These are phyloP conservation scores for Anoplophora glabripennis DNA, from an alignment of 1,140 invertebrate species.

Conservation along the genomic window DNA sequence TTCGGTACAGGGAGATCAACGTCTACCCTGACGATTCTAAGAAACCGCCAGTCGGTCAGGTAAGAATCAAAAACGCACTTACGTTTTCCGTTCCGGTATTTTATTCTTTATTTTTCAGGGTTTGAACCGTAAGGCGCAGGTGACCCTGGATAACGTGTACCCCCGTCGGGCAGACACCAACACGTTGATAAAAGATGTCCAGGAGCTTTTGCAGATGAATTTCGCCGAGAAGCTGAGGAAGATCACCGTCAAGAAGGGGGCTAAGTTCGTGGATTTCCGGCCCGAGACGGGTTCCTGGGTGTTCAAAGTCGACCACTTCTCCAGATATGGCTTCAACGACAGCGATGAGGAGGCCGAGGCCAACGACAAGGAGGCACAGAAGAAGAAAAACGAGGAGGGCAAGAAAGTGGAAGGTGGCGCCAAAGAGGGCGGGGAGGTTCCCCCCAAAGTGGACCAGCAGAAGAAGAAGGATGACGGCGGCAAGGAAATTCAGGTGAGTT, in stretches of 20 bases:
- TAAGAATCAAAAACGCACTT: not conserved
- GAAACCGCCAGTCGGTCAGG: slow-evolving; percentile 72
- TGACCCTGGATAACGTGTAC: slow-evolving; percentile 93
- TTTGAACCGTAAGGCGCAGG: slow-evolving; percentile 87
- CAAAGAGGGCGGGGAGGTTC: slow-evolving; percentile 14
- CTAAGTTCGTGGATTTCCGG: slow-evolving; percentile 91
- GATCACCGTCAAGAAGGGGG: slow-evolving; percentile 81
- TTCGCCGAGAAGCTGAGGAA: slow-evolving; percentile 84
- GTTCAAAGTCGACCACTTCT: slow-evolving; percentile 89
- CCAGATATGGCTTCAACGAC: slow-evolving; percentile 91
- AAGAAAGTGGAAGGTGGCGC: slow-evolving; percentile 4
- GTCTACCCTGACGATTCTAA: slow-evolving; percentile 69
- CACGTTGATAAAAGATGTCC: slow-evolving; percentile 76
- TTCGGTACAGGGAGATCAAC: slow-evolving; percentile 73
- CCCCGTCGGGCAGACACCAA: slow-evolving; percentile 83
- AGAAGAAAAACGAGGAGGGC: slow-evolving; percentile 2
- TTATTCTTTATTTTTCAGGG: slow-evolving; percentile 51
- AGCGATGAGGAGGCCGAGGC: slow-evolving; percentile 76
- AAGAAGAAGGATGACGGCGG: not conserved
- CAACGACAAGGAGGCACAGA: slow-evolving; percentile 17
- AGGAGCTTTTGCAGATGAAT: slow-evolving; percentile 74
- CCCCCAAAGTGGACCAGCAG: not conserved
- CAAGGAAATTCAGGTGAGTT: slow-evolving; percentile 1
- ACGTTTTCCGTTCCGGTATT: not conserved
- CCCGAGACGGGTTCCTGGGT: slow-evolving; percentile 96